Evolutionary conservation across 2,797 vertebrate genomes (phyloP), one percentile per base, ranked within the genome.

Genomic region (Betta splendens): DNA sequence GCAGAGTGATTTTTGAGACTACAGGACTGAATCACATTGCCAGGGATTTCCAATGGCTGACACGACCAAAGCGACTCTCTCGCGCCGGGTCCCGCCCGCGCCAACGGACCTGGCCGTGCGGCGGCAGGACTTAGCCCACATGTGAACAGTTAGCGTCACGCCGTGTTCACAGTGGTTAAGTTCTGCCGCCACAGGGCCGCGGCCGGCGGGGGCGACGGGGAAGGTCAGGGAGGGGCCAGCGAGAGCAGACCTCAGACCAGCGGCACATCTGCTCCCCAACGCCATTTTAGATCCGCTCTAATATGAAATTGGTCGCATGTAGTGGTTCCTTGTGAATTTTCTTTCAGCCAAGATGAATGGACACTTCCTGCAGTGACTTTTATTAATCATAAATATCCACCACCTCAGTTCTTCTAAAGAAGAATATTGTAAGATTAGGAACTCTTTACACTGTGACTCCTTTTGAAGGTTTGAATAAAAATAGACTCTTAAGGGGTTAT

Each of bases 91-190:
- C n/a, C n/a, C n/a, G n/a, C 31, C 31, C 1, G 8, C 13, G 17
- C 2, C n/a, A n/a, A n/a, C n/a, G n/a, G 12, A 70, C 55, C 39
- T 48, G 77, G 89, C 85, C 80, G 81, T 82, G 86, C 71, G 84
- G 93, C 89, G 77, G 84, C 92, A 95, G 95, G 94, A 94, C 95
- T 98, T 97, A 95, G 90, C 93, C 76, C 93, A 92, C 91, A 91
- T 94, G 95, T 97, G 95, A 97, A 89, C 95, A 96, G 91, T 88
- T 83, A 79, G 64, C 76, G 74, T 79, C 49, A n/a, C 59, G 77
- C 82, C 88, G 62, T 96, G 95, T 96, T 97, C 95, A 97, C 96
- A 96, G 94, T 96, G 95, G 94, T 95, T 96, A 96, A 96, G 94
- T 96, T 95, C 94, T 95, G 94, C 94, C 87, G 56, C 89, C 89